Conservation (phyloP, 2,797 vertebrate genomes). For the Anniella stebbinsi region DNA sequence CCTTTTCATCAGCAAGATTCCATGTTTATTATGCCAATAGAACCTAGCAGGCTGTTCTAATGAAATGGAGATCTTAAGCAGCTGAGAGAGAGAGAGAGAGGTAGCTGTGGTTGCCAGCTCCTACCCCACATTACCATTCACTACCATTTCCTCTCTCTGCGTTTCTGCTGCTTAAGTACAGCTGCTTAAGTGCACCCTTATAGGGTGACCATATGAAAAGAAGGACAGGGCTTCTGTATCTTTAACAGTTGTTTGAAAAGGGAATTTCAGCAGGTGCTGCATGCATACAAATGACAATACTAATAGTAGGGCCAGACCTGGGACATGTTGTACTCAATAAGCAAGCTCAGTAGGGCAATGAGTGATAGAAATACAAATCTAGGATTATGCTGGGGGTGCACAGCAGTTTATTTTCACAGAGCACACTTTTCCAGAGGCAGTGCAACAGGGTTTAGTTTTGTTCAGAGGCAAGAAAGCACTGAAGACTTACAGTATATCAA, state of each 20-base stretch:
- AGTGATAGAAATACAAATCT: background rate
- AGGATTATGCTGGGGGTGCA: background rate
- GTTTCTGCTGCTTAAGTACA: no score
- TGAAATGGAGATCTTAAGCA: background rate
- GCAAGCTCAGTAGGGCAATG: background rate
- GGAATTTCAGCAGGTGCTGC: no score
- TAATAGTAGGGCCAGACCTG: no score
- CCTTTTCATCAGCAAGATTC: rapidly evolving
- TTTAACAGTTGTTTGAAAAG: no score
- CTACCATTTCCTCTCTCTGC: background rate
- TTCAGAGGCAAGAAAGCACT: background rate
- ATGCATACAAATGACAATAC: no score
- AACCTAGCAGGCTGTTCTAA: background rate
- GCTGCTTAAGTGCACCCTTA: background rate
- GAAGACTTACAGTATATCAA: background rate
- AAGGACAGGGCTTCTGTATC: no score
- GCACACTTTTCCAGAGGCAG: background rate
- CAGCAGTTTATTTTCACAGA: background rate
- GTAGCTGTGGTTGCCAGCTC: background rate
- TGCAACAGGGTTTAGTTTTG: background rate
- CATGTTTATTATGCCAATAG: background rate
- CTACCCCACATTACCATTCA: no score
- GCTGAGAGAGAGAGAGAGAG: no score
- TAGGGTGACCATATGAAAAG: no score
- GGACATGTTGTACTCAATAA: background rate